phyloP scores from a whole-genome alignment of 2,113 vertebrate genomes.

The Callipepla squamata region DNA sequence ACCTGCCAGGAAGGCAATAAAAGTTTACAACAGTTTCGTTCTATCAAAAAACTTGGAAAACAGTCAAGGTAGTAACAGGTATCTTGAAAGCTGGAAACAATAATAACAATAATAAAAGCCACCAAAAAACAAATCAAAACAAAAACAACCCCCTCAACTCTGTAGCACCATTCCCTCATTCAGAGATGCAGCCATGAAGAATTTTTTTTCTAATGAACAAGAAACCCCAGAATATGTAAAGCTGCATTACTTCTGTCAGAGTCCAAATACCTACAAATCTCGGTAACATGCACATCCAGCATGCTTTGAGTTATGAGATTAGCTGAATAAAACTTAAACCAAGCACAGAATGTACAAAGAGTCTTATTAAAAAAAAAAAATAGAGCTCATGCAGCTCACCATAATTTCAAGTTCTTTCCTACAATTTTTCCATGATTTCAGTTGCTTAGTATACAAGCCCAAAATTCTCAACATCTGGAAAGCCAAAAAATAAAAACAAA shows the following conservation, averaged over 20 bases:
- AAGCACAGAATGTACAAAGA: constrained; percentile 2
- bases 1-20: background rate
- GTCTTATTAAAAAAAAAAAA: background rate
- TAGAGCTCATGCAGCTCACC: background rate
- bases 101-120: constrained; percentile 45
- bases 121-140: background rate
- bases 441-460: constrained; percentile 18
- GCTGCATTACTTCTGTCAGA: constrained; percentile 46
- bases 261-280: constrained; percentile 52
- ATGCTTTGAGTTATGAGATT: constrained; percentile 32
- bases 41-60: constrained; percentile 8
- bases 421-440: background rate
- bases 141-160: background rate
- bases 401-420: constrained; percentile 20
- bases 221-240: constrained; percentile 24
- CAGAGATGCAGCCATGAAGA: constrained; percentile 15
- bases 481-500: constrained; percentile 15
- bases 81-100: constrained; percentile 16
- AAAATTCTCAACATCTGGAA: constrained; percentile 22
- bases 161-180: background rate
- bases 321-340: constrained; percentile 53
- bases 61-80: background rate
- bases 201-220: constrained; percentile 28
- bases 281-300: constrained; percentile 33
- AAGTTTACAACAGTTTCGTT: background rate